These are phyloP conservation scores for Nasonovia ribisnigri DNA, from an alignment of 2,888 invertebrate genomes.

Conservation along the genomic window DNA sequence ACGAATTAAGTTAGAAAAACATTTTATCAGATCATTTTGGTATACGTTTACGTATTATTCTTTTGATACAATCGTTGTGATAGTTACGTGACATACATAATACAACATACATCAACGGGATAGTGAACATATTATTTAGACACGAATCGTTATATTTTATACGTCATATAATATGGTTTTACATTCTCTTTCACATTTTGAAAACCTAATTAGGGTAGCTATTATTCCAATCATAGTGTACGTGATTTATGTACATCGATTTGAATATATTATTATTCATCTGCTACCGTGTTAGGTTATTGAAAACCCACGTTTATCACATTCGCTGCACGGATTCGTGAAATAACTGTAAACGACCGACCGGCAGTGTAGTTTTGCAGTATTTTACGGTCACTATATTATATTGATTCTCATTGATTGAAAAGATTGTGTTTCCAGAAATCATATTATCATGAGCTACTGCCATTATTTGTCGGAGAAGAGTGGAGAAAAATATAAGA, in stretches of 20 bases:
- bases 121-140: neutral
- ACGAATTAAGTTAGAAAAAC: neutral
- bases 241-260: conserved; percentile 7
- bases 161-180: neutral
- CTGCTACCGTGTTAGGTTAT: neutral
- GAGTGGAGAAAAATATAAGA: neutral
- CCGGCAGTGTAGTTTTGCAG: neutral
- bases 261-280: neutral
- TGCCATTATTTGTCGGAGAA: neutral
- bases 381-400: neutral
- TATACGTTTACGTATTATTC: neutral
- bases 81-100: conserved; percentile 16
- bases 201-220: neutral
- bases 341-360: neutral
- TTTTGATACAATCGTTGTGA: conserved; percentile 12
- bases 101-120: neutral
- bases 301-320: neutral
- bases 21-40: conserved; percentile 2
- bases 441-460: neutral
- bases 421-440: neutral
- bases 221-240: conserved; percentile 4
- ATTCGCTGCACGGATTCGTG: neutral
- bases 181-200: conserved; percentile 30
- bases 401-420: neutral
- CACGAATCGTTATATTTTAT: conserved; percentile 13